phyloP scores from a whole-genome alignment of 2,888 invertebrate genomes.

The Petrolisthes manimaculis region DNA sequence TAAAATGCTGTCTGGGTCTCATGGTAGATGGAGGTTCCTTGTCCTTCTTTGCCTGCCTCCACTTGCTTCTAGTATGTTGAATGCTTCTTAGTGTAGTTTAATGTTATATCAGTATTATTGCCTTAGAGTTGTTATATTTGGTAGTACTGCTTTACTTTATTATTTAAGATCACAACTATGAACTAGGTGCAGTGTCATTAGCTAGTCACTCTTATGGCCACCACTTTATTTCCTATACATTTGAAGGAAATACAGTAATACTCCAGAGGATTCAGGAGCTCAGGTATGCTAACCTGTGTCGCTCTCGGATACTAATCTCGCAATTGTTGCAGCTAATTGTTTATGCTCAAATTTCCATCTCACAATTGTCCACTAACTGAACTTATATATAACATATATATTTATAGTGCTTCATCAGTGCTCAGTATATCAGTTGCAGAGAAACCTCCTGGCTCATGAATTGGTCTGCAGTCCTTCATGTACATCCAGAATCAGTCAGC shows the following conservation, averaged over 20 bases:
- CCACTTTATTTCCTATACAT: not conserved
- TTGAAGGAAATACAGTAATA: not conserved
- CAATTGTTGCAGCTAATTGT: not conserved
- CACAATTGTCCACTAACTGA: not conserved
- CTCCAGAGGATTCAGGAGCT: slow-evolving; percentile 5
- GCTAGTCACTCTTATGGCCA: not conserved
- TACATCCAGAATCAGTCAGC: too few species aligned
- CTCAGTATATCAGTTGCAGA: too few species aligned
- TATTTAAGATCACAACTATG: not conserved
- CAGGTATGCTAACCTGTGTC: slow-evolving; percentile 7
- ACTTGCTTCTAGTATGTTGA: too few species aligned
- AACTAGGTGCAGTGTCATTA: not conserved
- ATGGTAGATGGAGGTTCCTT: not conserved
- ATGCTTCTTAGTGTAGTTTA: not conserved
- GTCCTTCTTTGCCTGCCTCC: not conserved
- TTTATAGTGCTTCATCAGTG: too few species aligned
- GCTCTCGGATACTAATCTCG: not conserved
- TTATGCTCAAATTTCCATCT: not conserved
- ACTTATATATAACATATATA: too few species aligned
- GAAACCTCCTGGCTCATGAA: too few species aligned
- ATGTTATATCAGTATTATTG: not conserved
- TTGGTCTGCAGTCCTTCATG: too few species aligned
- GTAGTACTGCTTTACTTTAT: not conserved
- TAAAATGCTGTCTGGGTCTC: not conserved
- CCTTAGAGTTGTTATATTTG: slow-evolving; percentile 13